phyloP scores from a whole-genome alignment of 2,113 vertebrate species.

The Bos indicus region DNA sequence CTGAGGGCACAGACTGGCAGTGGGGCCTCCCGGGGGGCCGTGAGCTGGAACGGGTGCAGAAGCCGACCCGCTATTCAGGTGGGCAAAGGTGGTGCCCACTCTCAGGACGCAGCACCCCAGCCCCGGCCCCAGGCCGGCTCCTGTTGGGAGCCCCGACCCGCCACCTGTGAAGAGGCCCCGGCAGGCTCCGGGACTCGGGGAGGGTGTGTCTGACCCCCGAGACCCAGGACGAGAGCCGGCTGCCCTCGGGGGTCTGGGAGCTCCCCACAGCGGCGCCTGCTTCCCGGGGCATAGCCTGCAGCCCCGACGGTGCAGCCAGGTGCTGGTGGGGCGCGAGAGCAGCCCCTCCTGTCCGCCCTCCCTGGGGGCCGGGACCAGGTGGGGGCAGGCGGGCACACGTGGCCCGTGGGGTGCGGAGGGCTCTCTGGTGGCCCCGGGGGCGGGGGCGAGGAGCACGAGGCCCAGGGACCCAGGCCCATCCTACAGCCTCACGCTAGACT shows the following conservation, averaged over 20 bases:
- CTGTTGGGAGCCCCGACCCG: rapidly evolving
- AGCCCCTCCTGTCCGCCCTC: rapidly evolving
- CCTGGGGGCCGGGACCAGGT: neutral
- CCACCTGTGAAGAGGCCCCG: rapidly evolving
- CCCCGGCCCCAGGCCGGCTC: neutral
- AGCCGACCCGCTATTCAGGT: rapidly evolving
- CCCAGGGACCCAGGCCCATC: neutral
- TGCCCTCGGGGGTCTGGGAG: neutral
- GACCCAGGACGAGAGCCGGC: rapidly evolving
- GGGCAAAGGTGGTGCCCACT: neutral
- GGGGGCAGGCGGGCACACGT: rapidly evolving
- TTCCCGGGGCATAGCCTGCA: rapidly evolving
- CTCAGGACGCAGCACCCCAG: neutral
- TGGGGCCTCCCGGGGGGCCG: rapidly evolving
- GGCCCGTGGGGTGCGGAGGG: neutral
- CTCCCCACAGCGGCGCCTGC: neutral
- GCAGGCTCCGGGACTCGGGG: neutral
- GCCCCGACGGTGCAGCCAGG: rapidly evolving
- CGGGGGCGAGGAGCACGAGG: rapidly evolving
- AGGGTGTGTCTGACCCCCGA: rapidly evolving
- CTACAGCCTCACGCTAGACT: neutral
- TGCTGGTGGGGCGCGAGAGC: rapidly evolving
- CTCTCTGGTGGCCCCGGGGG: neutral
- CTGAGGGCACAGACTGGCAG: neutral
- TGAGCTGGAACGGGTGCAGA: neutral